phyloP scores from a whole-genome alignment of 2,888 invertebrate species.

The Erebia palarica region DNA sequence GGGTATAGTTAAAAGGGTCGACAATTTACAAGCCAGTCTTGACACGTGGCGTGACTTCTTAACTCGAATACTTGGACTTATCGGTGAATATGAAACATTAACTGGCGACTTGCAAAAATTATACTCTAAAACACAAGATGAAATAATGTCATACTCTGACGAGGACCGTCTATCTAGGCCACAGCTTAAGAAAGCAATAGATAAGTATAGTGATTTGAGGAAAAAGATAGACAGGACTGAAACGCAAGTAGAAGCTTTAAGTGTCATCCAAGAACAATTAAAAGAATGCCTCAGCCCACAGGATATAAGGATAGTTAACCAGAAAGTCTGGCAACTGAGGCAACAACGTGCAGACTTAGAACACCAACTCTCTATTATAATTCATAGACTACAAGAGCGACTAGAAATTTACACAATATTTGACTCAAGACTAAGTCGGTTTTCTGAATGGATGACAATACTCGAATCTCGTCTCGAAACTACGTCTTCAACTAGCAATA shows the following conservation, averaged over 20 bases:
- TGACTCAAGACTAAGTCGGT: conserved; percentile 84
- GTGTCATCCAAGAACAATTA: conserved; percentile 89
- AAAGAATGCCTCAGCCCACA: conserved; percentile 92
- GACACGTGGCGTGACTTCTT: conserved; percentile 92
- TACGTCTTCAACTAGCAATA: conserved; percentile 76
- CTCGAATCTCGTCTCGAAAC: conserved; percentile 85
- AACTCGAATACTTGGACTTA: conserved; percentile 84
- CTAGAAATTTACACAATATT: conserved; percentile 87
- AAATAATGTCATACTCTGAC: conserved; percentile 81
- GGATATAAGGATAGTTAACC: conserved; percentile 91
- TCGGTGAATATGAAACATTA: conserved; percentile 84
- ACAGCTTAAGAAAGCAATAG: conserved; percentile 85
- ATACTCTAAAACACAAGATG: conserved; percentile 85
- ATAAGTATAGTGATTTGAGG: conserved; percentile 83
- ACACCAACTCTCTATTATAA: conserved; percentile 87
- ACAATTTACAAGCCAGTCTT: conserved; percentile 89
- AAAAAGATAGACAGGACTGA: conserved; percentile 81
- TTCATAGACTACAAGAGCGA: conserved; percentile 88
- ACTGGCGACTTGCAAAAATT: conserved; percentile 82
- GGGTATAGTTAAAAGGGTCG: conserved; percentile 89
- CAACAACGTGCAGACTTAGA: conserved; percentile 92
- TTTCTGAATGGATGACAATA: conserved; percentile 87
- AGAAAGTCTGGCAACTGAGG: conserved; percentile 88
- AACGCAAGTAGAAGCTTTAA: conserved; percentile 86
- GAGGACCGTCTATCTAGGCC: conserved; percentile 82